These are phyloP conservation scores for Epinephelus malabaricus DNA, from an alignment of 2,797 vertebrate genomes.

Conservation along the genomic window DNA sequence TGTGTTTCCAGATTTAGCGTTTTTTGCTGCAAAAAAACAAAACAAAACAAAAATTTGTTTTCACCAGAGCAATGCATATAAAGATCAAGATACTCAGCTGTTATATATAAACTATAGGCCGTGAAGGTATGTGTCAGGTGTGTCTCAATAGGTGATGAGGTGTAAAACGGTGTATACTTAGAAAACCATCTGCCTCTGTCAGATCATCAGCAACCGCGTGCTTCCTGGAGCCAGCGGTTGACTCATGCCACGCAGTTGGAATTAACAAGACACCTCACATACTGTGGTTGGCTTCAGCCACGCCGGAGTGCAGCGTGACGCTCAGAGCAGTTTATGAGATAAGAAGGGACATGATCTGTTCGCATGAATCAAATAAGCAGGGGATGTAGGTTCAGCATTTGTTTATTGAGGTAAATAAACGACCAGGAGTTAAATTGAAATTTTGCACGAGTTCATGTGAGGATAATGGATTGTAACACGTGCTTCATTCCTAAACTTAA, in stretches of 20 bases:
- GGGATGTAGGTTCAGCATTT: not conserved
- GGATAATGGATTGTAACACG: slow-evolving; percentile 1
- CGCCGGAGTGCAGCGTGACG: not conserved
- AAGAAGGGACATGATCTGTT: slow-evolving; percentile 14
- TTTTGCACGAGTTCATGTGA: not conserved
- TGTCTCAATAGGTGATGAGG: slow-evolving; percentile 43
- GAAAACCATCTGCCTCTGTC: slow-evolving; percentile 74
- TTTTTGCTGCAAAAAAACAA: slow-evolving; percentile 53
- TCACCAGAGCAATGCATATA: not conserved
- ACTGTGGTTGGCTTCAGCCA: slow-evolving; percentile 36
- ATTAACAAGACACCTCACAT: slow-evolving; percentile 55
- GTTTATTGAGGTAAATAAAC: slow-evolving; percentile 7
- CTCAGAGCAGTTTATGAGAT: slow-evolving; percentile 31
- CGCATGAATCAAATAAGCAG: slow-evolving; percentile 12
- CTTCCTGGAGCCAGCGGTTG: slow-evolving; percentile 50
- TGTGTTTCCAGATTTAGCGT: slow-evolving; percentile 52
- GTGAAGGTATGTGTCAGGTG: slow-evolving; percentile 26
- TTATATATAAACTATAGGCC: slow-evolving; percentile 11
- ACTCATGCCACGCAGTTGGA: slow-evolving; percentile 56
- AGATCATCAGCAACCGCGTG: slow-evolving; percentile 55
- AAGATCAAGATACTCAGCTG: not conserved
- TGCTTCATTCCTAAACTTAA: not conserved
- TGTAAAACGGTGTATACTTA: slow-evolving; percentile 58
- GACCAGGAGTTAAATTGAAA: not conserved
- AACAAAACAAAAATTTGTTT: not conserved